These are phyloP conservation scores for Camelus bactrianus DNA, from an alignment of 2,113 vertebrate genomes.

Conservation along the genomic window DNA sequence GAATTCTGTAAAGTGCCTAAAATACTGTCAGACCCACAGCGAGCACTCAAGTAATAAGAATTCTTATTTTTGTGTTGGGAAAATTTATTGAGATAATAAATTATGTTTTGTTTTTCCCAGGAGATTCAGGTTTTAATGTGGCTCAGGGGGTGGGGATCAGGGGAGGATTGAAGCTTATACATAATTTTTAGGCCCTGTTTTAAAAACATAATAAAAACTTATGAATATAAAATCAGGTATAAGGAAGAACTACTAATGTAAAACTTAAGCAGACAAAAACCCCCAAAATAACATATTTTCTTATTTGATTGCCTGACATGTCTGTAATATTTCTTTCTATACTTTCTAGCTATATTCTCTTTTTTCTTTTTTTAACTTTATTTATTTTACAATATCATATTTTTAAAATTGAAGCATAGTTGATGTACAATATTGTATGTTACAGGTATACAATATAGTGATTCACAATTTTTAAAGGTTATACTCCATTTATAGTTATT, in stretches of 20 bases:
- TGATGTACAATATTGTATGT: no score
- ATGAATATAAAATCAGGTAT: background rate
- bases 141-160: no score
- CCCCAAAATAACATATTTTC: slow-evolving; percentile 2
- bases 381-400: no score
- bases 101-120: slow-evolving; percentile 7
- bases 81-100: slow-evolving; percentile 43
- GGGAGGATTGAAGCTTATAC: background rate
- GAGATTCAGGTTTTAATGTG: background rate
- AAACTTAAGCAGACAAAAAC: slow-evolving; percentile 3
- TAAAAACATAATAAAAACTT: slow-evolving; percentile 24
- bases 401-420: no score
- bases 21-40: background rate
- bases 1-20: background rate
- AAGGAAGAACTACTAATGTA: slow-evolving; percentile 22
- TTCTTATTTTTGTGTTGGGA: background rate
- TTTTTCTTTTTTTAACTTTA: no score
- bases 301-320: background rate
- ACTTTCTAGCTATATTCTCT: background rate
- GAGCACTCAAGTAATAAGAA: background rate
- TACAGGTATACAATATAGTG: no score
- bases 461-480: no score
- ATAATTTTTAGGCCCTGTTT: background rate
- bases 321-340: slow-evolving; percentile 15
- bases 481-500: no score